Evolutionary conservation across 2,888 invertebrate species (phyloP).

Genomic region (Drosophila barbarae): DNA sequence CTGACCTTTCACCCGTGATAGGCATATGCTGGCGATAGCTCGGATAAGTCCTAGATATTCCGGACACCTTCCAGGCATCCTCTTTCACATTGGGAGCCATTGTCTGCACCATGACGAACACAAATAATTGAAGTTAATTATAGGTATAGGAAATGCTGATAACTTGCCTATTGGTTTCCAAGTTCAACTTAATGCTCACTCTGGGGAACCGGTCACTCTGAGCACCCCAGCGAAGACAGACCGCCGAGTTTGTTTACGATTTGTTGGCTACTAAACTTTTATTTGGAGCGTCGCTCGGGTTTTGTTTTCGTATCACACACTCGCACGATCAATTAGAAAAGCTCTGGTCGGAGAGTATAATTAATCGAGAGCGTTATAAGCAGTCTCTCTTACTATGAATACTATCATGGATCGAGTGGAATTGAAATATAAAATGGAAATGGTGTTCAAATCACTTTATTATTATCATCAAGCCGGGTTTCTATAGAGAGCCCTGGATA

Average conservation of each 20-base stretch:
- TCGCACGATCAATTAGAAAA: conserved; percentile 45
- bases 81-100: conserved; percentile 56
- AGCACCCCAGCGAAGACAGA: conserved; percentile 12
- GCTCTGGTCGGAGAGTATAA: conserved; percentile 35
- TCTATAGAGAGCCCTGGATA: too few relatives aligned
- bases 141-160: conserved; percentile 5
- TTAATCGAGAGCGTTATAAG: conserved; percentile 27
- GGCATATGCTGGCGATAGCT: conserved; percentile 65
- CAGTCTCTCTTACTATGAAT: conserved; percentile 5
- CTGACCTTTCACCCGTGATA: conserved; percentile 66
- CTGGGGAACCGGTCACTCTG: conserved; percentile 39
- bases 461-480: neutral
- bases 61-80: conserved; percentile 68
- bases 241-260: conserved; percentile 43
- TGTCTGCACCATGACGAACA: conserved; percentile 2
- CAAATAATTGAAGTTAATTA: conserved; percentile 1
- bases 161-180: conserved; percentile 22
- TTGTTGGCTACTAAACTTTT: conserved; percentile 29
- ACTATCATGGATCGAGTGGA: conserved; percentile 11
- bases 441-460: neutral
- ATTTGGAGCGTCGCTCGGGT: conserved; percentile 39
- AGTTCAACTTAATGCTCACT: conserved; percentile 35
- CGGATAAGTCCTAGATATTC: conserved; percentile 76
- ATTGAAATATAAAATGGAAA: neutral
- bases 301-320: conserved; percentile 22